These are phyloP conservation scores for Harpagoxenus sublaevis DNA, from an alignment of 2,888 invertebrate species.

Conservation along the genomic window DNA sequence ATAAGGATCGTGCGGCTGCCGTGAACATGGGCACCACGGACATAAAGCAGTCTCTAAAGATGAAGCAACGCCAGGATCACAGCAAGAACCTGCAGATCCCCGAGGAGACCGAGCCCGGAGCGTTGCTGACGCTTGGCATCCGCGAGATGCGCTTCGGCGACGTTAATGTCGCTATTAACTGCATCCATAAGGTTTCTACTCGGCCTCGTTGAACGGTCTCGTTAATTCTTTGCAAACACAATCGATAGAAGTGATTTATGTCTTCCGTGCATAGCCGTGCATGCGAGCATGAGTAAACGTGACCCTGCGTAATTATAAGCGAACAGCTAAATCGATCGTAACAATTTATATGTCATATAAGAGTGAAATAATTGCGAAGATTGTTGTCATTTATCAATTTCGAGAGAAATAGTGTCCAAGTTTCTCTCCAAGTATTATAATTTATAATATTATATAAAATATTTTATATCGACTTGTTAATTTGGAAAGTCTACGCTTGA, in stretches of 20 bases:
- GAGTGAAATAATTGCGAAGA: neutral
- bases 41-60: conserved; percentile 93
- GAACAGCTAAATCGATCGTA: neutral
- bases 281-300: neutral
- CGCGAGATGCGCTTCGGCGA: conserved; percentile 93
- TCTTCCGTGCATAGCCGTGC: neutral
- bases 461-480: neutral
- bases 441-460: neutral
- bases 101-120: conserved; percentile 92
- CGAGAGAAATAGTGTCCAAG: neutral
- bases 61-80: conserved; percentile 93
- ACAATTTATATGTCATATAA: neutral
- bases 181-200: conserved; percentile 92
- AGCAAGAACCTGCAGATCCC: conserved; percentile 91
- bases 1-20: conserved; percentile 96
- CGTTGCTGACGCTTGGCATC: conserved; percentile 91
- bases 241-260: neutral
- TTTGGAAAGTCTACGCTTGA: neutral
- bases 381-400: neutral
- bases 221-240: neutral
- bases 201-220: too few relatives aligned
- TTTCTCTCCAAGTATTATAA: neutral
- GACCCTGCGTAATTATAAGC: neutral
- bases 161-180: conserved; percentile 90
- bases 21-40: conserved; percentile 95